Evolutionary conservation across 2,888 invertebrate genomes (phyloP), one percentile per base, ranked within the genome.

Genomic region (Cistogaster globosa): DNA sequence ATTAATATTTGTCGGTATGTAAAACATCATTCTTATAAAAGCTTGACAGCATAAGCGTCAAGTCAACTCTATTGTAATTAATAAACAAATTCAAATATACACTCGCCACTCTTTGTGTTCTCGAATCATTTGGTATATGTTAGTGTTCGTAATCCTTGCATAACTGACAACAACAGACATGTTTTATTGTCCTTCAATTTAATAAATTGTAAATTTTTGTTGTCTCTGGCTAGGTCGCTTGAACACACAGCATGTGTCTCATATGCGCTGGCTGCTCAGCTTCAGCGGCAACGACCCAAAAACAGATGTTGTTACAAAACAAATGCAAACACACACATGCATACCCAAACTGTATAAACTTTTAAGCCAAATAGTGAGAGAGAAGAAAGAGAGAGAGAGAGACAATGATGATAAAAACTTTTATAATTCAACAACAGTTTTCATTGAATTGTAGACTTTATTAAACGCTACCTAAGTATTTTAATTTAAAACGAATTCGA

Each of bases 201-300:
- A 67, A 77, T 74, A 69, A 62, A 48, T 58, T 75, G 53, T 60
- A 51, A 38, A 57, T 67, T 58, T 55, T 74, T 78, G 71, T 76
- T 78, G 68, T 26, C 60, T 68, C 57, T 55, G 51, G 18, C 78
- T 68, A 53, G 63, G 90, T 89, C 89, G 89, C 9, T 89, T 89
- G 88, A n/a, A 53, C 65, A 75, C 42, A 65, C 72, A 36, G 26
- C 67, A 42, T 69, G 72, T 58, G 60, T 63, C 60, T 57, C 20
- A 42, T 57, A 22, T 58, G 22, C 71, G 77, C 67, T 83, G 32
- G 62, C 79, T 67, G 75, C 75, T 84, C 80, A 80, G 84, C 60
- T 72, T 87, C 87, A 89, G 88, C 90, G 88, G 88, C 89, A 89
- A 89, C 91, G 90, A 88, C 90, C 90, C 89, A 88, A 90, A 89